Evolutionary conservation across 2,888 invertebrate species (phyloP), one percentile per base, ranked within the genome.

Genomic region (Rhagium mordax): DNA sequence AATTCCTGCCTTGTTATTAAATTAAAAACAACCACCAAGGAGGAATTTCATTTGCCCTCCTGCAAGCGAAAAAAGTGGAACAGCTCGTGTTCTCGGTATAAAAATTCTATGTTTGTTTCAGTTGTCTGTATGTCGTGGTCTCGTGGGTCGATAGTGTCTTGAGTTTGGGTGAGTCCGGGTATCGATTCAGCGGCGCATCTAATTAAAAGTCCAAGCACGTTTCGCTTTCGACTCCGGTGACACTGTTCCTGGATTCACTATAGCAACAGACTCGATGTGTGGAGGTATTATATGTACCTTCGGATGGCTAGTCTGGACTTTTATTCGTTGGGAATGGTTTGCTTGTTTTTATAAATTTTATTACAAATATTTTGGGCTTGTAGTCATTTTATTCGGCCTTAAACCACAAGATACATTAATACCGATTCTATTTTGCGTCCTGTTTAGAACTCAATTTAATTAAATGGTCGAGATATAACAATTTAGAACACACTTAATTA

Each of bases 141-240:
- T 64, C 57, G 62, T 71, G 73, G 78, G 76, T 82, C 81, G 82
- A 82, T 82, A 82, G 74, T 79, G 79, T 82, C 81, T 82, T 82
- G 80, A 79, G 82, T 80, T 80, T 77, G 81, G 80, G 80, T 79
- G 81, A 80, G 79, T 81, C 80, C 79, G 78, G 74, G 83, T 88
- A 88, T 88, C 87, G 88, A 88, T 88, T 87, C 82, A 81, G 82
- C 82, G 79, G 83, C 86, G 87, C 87, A 87, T 87, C 87, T 87
- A 88, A 87, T 88, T 88, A 87, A 85, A 84, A 88, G 86, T 87
- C 88, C 84, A 82, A 82, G 86, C 88, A 88, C 88, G 88, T 87
- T 82, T 84, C 84, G 82, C 82, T 84, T 83, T 84, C 85, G 86
- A 87, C 87, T 87, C 87, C 87, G 86, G 87, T 88, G 88, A 88